Conservation (phyloP, 2,888 invertebrate genomes). For the Pterostichus madidus region DNA sequence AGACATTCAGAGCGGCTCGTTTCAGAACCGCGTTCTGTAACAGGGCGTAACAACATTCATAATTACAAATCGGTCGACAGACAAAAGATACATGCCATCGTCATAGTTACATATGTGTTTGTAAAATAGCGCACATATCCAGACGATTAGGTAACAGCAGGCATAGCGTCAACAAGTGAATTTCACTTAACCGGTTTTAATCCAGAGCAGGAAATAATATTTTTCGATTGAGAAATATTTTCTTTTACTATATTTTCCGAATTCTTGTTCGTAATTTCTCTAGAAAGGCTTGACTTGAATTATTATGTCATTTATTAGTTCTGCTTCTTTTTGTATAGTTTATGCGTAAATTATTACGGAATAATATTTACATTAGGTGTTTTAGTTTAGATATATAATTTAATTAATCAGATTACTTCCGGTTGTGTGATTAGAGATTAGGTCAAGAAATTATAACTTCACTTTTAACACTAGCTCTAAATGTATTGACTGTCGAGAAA, state of each 20-base stretch:
- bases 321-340: neutral
- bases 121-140: constrained; percentile 21
- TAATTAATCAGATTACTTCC: constrained; percentile 17
- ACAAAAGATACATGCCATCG: constrained; percentile 1
- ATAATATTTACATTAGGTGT: neutral
- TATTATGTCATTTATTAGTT: constrained; percentile 51
- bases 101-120: constrained; percentile 26
- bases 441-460: constrained; percentile 1
- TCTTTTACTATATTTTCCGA: constrained; percentile 47
- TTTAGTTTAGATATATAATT: constrained; percentile 15
- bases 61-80: constrained; percentile 39
- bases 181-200: constrained; percentile 63
- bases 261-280: constrained; percentile 41
- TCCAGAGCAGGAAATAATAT: constrained; percentile 51
- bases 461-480: neutral
- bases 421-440: constrained; percentile 12
- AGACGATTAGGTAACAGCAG: constrained; percentile 57
- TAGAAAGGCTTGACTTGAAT: constrained; percentile 44
- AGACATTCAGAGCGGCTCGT: constrained; percentile 27
- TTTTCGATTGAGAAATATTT: neutral
- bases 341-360: constrained; percentile 20
- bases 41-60: constrained; percentile 44
- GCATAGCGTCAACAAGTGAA: constrained; percentile 45
- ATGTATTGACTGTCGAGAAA: neutral
- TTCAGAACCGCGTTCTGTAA: constrained; percentile 19